phyloP scores from a whole-genome alignment of 2,797 vertebrate species.

The Lepilemur ruficaudatus region DNA sequence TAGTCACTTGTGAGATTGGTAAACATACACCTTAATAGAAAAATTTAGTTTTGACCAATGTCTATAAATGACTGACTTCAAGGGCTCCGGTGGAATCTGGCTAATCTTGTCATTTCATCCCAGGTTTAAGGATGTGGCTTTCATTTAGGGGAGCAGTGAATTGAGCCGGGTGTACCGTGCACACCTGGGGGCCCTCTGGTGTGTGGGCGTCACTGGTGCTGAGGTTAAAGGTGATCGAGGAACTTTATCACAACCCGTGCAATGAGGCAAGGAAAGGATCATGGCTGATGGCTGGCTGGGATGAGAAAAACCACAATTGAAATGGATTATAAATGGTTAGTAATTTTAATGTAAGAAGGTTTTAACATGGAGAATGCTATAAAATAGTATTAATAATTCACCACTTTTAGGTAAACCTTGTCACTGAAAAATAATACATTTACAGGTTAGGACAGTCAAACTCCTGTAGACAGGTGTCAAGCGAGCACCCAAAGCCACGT shows the following conservation, averaged over 20 bases:
- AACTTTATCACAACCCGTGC: neutral
- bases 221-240: neutral
- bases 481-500: neutral
- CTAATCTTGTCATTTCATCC: neutral
- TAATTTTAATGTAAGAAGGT: neutral
- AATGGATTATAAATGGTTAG: neutral
- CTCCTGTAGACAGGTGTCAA: no score
- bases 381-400: neutral
- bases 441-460: neutral
- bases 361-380: neutral
- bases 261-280: neutral
- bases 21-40: no score
- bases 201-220: neutral
- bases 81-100: no score
- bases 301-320: neutral
- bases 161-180: no score
- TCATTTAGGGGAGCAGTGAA: neutral
- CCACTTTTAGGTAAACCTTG: neutral
- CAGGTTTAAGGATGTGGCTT: neutral
- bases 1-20: neutral
- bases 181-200: neutral
- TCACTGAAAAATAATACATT: neutral
- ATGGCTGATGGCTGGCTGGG: neutral
- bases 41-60: no score
- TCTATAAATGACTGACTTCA: neutral